Conservation (phyloP, 2,888 invertebrate genomes). For the Mythimna vitellina region DNA sequence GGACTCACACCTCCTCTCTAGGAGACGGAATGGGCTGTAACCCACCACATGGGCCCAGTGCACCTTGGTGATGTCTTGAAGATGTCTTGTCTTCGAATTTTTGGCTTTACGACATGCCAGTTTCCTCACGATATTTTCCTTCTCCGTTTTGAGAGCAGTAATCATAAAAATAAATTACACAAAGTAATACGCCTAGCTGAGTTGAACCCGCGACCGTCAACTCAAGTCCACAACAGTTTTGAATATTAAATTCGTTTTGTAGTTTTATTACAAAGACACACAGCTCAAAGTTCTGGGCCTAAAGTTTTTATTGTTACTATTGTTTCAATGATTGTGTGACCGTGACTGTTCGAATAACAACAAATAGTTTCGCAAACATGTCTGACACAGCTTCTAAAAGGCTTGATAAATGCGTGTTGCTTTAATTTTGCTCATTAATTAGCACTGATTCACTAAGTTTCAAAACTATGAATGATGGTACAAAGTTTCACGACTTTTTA, state of each 20-base stretch:
- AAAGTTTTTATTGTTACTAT: conserved; percentile 48
- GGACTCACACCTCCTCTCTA: no score
- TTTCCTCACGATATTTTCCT: no score
- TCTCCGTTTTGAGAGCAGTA: no score
- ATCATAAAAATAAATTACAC: no score
- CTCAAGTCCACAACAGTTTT: conserved; percentile 33
- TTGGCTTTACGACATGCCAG: no score
- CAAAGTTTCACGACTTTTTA: background rate
- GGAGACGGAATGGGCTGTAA: no score
- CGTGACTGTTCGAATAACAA: conserved; percentile 41
- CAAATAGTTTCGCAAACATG: conserved; percentile 40
- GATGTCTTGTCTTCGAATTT: no score
- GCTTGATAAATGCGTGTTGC: conserved; percentile 35
- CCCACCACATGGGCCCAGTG: no score
- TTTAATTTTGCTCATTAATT: conserved; percentile 25
- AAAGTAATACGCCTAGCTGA: no score
- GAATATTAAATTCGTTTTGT: conserved; percentile 53
- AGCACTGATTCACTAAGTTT: background rate
- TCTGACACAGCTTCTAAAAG: conserved; percentile 14
- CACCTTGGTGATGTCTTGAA: no score
- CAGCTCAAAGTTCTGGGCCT: conserved; percentile 51
- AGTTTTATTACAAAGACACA: conserved; percentile 54
- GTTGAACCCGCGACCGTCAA: no score
- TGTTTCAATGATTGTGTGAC: conserved; percentile 51
- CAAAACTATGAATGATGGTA: background rate